These are phyloP conservation scores for Sebastes kiyomatsui DNA, from an alignment of 2,797 vertebrate genomes.

Conservation along the genomic window DNA sequence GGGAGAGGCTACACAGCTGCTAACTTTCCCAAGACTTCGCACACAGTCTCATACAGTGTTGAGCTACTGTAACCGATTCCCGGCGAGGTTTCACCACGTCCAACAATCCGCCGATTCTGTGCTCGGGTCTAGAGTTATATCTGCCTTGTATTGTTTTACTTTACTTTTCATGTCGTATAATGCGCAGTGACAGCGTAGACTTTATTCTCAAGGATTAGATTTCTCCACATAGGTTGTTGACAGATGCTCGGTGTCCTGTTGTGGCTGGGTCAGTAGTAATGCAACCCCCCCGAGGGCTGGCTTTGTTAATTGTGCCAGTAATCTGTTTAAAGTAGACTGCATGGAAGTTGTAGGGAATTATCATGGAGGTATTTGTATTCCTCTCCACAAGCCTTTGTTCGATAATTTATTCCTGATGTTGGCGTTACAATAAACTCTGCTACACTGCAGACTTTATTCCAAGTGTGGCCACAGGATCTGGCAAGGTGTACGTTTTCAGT, in stretches of 20 bases:
- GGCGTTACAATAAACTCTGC: conserved; percentile 45
- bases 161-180: conserved; percentile 62
- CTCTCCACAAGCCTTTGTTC: conserved; percentile 54
- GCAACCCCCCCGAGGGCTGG: background rate
- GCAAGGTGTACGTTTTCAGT: conserved; percentile 57
- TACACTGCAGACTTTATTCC: conserved; percentile 24
- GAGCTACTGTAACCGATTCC: conserved; percentile 66
- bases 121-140: conserved; percentile 45
- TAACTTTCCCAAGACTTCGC: conserved; percentile 66
- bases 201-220: conserved; percentile 45
- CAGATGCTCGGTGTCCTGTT: conserved; percentile 54
- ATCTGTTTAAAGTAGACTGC: conserved; percentile 57
- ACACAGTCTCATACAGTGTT: conserved; percentile 27
- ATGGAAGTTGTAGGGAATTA: conserved; percentile 47
- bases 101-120: conserved; percentile 43
- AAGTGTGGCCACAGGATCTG: conserved; percentile 43
- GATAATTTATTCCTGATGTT: conserved; percentile 68
- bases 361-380: conserved; percentile 59
- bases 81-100: conserved; percentile 57
- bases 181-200: conserved; percentile 44
- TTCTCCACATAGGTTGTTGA: conserved; percentile 54
- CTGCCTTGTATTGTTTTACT: conserved; percentile 52
- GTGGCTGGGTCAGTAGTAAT: conserved; percentile 49
- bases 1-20: conserved; percentile 71
- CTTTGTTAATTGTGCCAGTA: conserved; percentile 71